These are phyloP conservation scores for Drosophila ficusphila DNA, from an alignment of 1,140 invertebrate genomes.

Conservation along the genomic window DNA sequence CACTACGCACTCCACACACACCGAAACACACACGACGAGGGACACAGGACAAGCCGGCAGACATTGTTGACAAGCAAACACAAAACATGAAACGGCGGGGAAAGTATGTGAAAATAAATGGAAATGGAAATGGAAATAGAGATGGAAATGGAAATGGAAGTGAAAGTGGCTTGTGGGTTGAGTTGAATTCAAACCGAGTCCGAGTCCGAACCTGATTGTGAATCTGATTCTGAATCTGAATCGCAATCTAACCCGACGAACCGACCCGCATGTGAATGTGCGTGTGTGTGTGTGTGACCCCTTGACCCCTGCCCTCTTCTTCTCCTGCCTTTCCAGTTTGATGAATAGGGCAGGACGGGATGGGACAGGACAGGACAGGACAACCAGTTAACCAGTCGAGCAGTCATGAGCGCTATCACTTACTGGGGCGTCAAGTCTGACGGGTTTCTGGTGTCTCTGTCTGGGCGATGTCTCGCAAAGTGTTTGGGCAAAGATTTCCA, in stretches of 20 bases:
- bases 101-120: slow-evolving; percentile 68
- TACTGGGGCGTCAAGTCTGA: slow-evolving; percentile 71
- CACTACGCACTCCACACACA: slow-evolving; percentile 14
- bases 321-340: neutral
- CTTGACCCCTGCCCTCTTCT: slow-evolving; percentile 44
- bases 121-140: slow-evolving; percentile 37
- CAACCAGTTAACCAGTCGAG: slow-evolving; percentile 32
- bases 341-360: neutral
- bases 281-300: slow-evolving; percentile 33
- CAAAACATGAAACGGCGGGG: slow-evolving; percentile 17
- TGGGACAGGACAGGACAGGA: neutral
- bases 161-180: slow-evolving; percentile 2
- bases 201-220: neutral
- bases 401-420: slow-evolving; percentile 74
- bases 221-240: slow-evolving; percentile 8
- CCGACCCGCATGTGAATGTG: slow-evolving; percentile 34
- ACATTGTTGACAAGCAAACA: slow-evolving; percentile 70
- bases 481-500: slow-evolving; percentile 73
- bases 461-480: slow-evolving; percentile 71
- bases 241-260: slow-evolving; percentile 16
- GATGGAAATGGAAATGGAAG: slow-evolving; percentile 46
- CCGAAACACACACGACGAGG: neutral
- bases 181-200: slow-evolving; percentile 4
- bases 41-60: slow-evolving; percentile 30
- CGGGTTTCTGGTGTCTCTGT: slow-evolving; percentile 57